A percentile compares a stretch with the other conserved stretches of the same genome.
phyloP scores from a whole-genome alignment of 2,888 invertebrate species.

The Lasioglossum calceatum region DNA sequence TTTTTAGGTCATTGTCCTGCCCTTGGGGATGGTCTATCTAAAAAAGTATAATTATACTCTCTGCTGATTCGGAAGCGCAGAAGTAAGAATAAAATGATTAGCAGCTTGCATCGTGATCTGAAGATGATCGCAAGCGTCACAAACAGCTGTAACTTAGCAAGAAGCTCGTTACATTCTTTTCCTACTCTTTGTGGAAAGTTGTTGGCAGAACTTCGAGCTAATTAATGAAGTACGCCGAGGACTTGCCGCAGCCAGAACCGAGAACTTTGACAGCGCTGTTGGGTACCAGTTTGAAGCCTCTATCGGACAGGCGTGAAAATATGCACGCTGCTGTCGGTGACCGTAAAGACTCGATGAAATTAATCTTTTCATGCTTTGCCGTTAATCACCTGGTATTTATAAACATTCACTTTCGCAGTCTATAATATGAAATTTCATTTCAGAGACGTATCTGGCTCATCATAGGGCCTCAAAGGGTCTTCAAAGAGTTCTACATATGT shows the following conservation, averaged over 20 bases:
- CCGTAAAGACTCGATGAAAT: not conserved
- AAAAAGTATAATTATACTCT: no score
- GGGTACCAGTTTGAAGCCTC: conserved; percentile 9
- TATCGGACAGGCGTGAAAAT: conserved; percentile 4
- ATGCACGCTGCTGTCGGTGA: conserved; percentile 13
- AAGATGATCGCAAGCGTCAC: conserved; percentile 28
- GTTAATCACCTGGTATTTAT: not conserved
- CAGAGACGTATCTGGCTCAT: no score
- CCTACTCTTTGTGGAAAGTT: conserved; percentile 50
- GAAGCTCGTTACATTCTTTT: not conserved
- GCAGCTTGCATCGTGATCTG: not conserved
- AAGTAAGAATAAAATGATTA: not conserved
- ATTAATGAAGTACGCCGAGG: conserved; percentile 65
- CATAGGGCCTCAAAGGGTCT: not conserved
- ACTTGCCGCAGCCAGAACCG: conserved; percentile 50
- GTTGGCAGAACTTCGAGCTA: conserved; percentile 62
- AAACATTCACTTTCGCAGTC: not conserved
- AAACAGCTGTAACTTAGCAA: conserved; percentile 28
- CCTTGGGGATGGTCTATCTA: no score
- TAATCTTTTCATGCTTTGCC: not conserved
- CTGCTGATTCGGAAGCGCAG: not conserved
- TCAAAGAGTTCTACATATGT: not conserved
- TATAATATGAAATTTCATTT: no score
- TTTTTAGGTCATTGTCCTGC: no score
- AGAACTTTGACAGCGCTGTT: conserved; percentile 50